Conservation (phyloP, 1,140 invertebrate species). For the Papilio xuthus region DNA sequence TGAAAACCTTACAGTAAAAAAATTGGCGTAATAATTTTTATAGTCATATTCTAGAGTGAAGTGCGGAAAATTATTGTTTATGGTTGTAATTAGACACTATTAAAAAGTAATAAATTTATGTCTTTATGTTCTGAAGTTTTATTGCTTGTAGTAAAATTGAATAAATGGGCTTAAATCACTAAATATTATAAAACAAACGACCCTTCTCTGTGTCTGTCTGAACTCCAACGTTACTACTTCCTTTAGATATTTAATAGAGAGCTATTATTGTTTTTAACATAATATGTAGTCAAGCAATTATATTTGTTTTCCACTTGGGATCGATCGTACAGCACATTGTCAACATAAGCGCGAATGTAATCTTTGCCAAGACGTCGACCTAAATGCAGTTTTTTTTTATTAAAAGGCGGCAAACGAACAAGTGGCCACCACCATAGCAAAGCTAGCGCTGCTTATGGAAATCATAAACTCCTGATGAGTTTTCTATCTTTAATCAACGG, state of each 20-base stretch:
- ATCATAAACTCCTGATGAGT: no score
- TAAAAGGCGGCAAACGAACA: no score
- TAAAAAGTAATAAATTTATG: conserved; percentile 21
- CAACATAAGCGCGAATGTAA: no score
- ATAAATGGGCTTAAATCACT: neutral
- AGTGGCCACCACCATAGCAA: no score
- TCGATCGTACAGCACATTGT: no score
- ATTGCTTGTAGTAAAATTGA: conserved; percentile 16
- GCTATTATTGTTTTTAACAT: no score
- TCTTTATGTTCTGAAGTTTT: conserved; percentile 4
- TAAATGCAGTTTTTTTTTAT: no score
- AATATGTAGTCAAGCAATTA: no score
- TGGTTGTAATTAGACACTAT: conserved; percentile 9
- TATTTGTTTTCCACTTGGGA: no score
- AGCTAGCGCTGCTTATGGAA: no score
- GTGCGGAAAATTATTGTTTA: conserved; percentile 25
- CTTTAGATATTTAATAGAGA: neutral
- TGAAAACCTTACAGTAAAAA: neutral
- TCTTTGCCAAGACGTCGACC: no score
- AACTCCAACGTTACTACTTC: neutral
- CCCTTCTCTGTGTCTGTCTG: neutral
- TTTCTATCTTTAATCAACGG: no score
- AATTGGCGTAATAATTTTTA: conserved; percentile 9
- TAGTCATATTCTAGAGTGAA: neutral
- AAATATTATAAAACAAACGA: neutral